phyloP scores from a whole-genome alignment of 2,113 vertebrate genomes.

The Panthera uncia region DNA sequence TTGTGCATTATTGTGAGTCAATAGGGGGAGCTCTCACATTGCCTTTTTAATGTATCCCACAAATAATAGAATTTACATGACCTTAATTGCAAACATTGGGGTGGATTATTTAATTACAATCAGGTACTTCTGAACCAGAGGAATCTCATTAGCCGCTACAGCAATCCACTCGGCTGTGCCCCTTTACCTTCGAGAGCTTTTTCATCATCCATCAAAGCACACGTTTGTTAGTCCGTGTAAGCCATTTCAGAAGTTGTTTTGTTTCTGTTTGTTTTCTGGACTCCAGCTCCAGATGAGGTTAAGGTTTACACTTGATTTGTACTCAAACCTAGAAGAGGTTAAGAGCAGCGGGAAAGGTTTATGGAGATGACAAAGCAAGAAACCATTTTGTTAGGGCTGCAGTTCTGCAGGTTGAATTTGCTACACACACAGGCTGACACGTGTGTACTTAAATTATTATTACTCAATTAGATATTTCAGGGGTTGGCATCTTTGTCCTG shows the following conservation, averaged over 20 bases:
- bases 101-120: slow-evolving; percentile 52
- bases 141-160: not conserved
- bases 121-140: slow-evolving; percentile 29
- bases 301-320: slow-evolving; percentile 37
- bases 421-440: slow-evolving; percentile 32
- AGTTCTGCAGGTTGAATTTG: slow-evolving; percentile 53
- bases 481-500: slow-evolving; percentile 65
- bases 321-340: slow-evolving; percentile 41
- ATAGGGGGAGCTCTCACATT: slow-evolving; percentile 79
- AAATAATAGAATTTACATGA: slow-evolving; percentile 53
- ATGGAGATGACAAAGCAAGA: slow-evolving; percentile 55
- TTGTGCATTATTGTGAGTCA: slow-evolving; percentile 41
- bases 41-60: slow-evolving; percentile 54
- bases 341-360: slow-evolving; percentile 71
- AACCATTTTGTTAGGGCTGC: slow-evolving; percentile 11
- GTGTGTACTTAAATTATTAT: slow-evolving; percentile 68
- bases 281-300: slow-evolving; percentile 42
- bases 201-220: slow-evolving; percentile 57
- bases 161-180: not conserved
- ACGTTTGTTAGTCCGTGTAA: slow-evolving; percentile 63
- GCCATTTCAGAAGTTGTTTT: slow-evolving; percentile 64
- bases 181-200: slow-evolving; percentile 49
- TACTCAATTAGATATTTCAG: slow-evolving; percentile 67
- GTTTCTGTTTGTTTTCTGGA: slow-evolving; percentile 69
- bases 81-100: slow-evolving; percentile 60